Conservation (phyloP, 2,888 invertebrate species). For the Flabesymbios commensalis region DNA sequence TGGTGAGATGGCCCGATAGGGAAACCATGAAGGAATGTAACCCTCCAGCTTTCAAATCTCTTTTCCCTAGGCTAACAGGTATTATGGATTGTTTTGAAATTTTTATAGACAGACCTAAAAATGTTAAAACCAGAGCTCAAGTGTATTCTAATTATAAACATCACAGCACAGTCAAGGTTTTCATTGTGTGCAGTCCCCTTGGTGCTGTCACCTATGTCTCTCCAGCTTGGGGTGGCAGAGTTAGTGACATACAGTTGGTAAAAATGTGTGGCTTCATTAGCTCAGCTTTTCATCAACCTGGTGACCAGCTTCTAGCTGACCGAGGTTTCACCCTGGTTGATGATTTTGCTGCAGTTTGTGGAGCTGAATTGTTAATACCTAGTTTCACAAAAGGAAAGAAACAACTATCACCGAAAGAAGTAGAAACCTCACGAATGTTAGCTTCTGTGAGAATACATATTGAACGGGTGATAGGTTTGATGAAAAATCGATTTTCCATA, state of each 20-base stretch:
- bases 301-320: conserved; percentile 6
- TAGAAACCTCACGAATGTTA: background rate
- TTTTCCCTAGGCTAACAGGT: background rate
- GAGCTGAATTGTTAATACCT: background rate
- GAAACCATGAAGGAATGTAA: background rate
- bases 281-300: background rate
- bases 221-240: conserved; percentile 31
- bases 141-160: conserved; percentile 23
- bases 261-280: background rate
- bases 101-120: conserved; percentile 17
- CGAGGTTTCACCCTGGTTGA: conserved; percentile 1
- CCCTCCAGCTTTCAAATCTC: background rate
- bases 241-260: conserved; percentile 21
- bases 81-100: conserved; percentile 27
- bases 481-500: conserved; percentile 5
- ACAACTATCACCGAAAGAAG: conserved; percentile 1
- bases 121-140: conserved; percentile 9
- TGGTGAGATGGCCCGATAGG: background rate
- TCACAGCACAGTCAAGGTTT: conserved; percentile 23
- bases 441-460: conserved; percentile 8
- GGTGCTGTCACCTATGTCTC: conserved; percentile 30
- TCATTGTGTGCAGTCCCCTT: conserved; percentile 13
- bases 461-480: conserved; percentile 2
- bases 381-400: background rate
- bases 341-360: conserved; percentile 1